Evolutionary conservation across 2,888 invertebrate species (phyloP), one percentile per base, ranked within the genome.

Genomic region (Trichogramma dendrolimi): DNA sequence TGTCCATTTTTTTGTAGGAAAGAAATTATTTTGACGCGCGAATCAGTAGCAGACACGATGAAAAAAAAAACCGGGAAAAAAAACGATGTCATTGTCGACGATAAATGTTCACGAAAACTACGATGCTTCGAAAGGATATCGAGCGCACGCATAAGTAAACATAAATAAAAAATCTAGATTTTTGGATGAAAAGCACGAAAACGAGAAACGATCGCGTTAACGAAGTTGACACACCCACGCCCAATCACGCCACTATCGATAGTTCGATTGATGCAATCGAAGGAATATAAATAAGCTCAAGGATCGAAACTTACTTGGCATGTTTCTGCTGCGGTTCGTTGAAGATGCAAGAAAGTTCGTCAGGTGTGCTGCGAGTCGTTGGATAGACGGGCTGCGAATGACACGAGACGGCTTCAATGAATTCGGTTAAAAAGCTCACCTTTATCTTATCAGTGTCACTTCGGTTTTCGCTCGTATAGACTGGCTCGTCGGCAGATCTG

Each of bases 361-460:
- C 5, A 11, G 48, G 11, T 11, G 27, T 6, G 11, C 5, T 14
- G 6, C 6, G 27, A 42, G 27, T 11, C 46, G 49, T 38, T 41
- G 54, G 51, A 50, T 58, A 11, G 43, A 41, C 41, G 42, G 46
- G 48, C 50, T 11, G 41, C 8, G 46, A 61, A 49, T 64, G 64
- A 64, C 56, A 52, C 41, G 11, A 5, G 38, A 27, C 54, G 53
- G 58, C 58, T 64, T 14, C 52, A 55, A 44, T 46, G 61, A 44
- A 58, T 64, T 43, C 53, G 46, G 61, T 64, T 64, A 58, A 64
- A 60, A 64, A 61, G 48, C 48, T n/a, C 11, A 47, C 60, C 4
- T n/a, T 61, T 64, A 64, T 64, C 64, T 64, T 58, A 61, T 64
- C 61, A 3, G 40, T 8, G 11, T 39, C 27, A 27, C 27, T 27